phyloP scores from a whole-genome alignment of 2,113 vertebrate genomes.

The Vulpes vulpes region DNA sequence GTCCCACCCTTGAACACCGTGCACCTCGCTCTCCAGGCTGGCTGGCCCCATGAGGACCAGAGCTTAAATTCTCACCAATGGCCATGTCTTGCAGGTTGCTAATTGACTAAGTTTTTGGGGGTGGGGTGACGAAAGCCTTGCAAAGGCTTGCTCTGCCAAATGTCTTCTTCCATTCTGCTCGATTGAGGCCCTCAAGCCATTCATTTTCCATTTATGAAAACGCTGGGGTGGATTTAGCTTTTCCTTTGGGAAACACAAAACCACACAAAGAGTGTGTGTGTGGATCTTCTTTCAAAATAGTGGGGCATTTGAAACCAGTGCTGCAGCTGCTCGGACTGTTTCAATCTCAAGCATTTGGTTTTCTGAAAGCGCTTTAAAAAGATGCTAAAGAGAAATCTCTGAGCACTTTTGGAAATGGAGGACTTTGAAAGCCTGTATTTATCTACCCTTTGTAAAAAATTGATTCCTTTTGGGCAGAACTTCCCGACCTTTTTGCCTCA shows the following conservation, averaged over 20 bases:
- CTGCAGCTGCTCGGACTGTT: conserved; percentile 44
- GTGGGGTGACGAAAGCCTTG: not conserved
- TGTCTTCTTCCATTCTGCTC: not conserved
- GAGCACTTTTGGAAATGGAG: conserved; percentile 62
- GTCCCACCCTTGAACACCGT: not conserved
- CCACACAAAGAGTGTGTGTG: conserved; percentile 66
- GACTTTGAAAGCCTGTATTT: conserved; percentile 72
- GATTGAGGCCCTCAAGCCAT: not conserved
- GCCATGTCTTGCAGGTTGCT: not conserved
- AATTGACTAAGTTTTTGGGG: not conserved
- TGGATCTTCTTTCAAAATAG: conserved; percentile 26
- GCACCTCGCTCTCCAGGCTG: not conserved
- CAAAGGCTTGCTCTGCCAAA: not conserved
- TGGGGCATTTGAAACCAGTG: conserved; percentile 13
- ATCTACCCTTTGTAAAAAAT: conserved; percentile 55
- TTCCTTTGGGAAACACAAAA: conserved; percentile 66
- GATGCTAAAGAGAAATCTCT: not conserved
- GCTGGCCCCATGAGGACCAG: not conserved
- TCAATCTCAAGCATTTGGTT: not conserved
- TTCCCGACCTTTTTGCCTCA: not conserved
- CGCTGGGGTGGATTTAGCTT: conserved; percentile 56
- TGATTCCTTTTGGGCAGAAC: not conserved
- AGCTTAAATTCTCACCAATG: not conserved
- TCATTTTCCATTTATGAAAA: conserved; percentile 69
- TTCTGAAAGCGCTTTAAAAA: conserved; percentile 68